Percentiles rank a stretch among this genome's conserved stretches.
These are phyloP conservation scores for Eidolon dupreanum DNA, from an alignment of 2,797 vertebrate genomes.

Conservation along the genomic window DNA sequence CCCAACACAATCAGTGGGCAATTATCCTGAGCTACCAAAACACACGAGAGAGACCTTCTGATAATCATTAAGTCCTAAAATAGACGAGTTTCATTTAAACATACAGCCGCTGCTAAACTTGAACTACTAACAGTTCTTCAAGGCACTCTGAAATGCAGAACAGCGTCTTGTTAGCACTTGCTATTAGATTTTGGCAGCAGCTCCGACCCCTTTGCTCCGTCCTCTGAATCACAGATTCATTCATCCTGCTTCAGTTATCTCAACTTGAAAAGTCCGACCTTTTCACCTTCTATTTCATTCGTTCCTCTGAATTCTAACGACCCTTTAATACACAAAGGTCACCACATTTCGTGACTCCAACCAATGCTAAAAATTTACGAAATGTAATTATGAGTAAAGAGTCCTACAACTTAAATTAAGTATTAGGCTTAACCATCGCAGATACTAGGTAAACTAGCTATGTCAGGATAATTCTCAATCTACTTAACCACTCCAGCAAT, in stretches of 20 bases:
- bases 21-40: background rate
- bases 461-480: background rate
- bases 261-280: background rate
- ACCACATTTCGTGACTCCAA: background rate
- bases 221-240: slow-evolving; percentile 1
- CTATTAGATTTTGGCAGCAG: background rate
- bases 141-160: background rate
- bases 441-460: background rate
- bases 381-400: rapidly evolving
- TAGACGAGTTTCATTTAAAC: background rate
- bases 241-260: background rate
- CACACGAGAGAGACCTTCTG: rapidly evolving
- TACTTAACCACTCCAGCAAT: background rate
- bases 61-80: background rate
- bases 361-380: background rate
- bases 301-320: background rate
- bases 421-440: background rate
- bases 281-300: background rate
- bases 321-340: background rate
- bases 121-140: background rate
- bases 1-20: background rate
- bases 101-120: background rate
- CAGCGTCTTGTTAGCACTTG: slow-evolving; percentile 6
- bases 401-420: background rate
- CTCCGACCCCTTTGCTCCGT: background rate